Conservation (phyloP, 2,888 invertebrate species). For the Podotricha telesiphe region DNA sequence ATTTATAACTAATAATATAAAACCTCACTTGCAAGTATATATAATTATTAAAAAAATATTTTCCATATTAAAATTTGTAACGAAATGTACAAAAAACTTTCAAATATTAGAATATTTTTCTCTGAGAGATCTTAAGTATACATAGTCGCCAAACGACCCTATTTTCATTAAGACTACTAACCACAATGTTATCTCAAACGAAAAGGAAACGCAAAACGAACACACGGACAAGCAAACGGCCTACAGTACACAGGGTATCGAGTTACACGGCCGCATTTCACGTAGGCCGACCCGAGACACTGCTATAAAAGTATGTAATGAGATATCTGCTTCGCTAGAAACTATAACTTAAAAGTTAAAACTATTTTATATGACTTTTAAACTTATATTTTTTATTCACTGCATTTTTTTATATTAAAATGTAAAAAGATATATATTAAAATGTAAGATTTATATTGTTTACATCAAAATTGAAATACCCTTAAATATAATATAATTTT, state of each 20-base stretch:
- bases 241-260: constrained; percentile 52
- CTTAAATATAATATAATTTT: no score
- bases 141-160: background rate
- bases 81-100: background rate
- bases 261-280: constrained; percentile 57
- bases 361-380: background rate
- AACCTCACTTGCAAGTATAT: no score
- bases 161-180: constrained; percentile 3
- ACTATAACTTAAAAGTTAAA: background rate
- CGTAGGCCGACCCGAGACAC: constrained; percentile 30
- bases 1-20: no score
- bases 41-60: background rate
- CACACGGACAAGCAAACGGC: constrained; percentile 39
- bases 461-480: no score
- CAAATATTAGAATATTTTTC: no score
- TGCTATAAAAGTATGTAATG: constrained; percentile 20
- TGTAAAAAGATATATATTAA: no score
- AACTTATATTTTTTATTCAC: no score
- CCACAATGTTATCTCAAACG: constrained; percentile 1
- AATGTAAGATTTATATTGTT: no score
- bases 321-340: constrained; percentile 12
- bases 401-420: no score
- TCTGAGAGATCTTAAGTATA: background rate
- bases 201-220: background rate
- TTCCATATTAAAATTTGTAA: background rate